Evolutionary conservation across 2,113 vertebrate genomes (phyloP), one percentile per base, ranked within the genome.

Genomic region (Eolophus roseicapilla): DNA sequence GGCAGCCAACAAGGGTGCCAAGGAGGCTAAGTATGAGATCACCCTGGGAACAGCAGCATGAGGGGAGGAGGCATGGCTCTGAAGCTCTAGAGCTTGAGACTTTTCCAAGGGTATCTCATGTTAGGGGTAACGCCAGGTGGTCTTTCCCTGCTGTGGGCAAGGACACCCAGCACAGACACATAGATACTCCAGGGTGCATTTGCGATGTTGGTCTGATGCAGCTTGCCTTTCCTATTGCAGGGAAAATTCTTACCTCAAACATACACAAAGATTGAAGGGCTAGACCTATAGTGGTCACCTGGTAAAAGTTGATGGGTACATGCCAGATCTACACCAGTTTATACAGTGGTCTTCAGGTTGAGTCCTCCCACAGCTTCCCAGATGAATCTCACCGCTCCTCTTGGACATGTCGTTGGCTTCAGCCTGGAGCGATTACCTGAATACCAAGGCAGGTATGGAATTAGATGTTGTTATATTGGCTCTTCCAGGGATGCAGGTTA

Each of bases 21-120:
- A 35, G 20, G 29, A 44, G 47, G 24, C 33, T 0, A 5, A 70
- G 17, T 39, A 12, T 2, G 4, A 68, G 41, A 49, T 47, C 31
- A 85, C 49, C 7, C 13, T 50, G 62, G 49, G 55, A 88, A 47
- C 0, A 4, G 27, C 35, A 59, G 43, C 20, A 17, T 0, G 1
- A 69, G 15, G 27, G 25, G 25, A 67, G 29, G 23, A 64, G n/a
- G 37, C 6, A n/a, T 1, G 1, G 25, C n/a, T 73, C 19, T 29
- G 21, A 35, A 50, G 33, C 33, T 59, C 57, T 59, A 15, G 33
- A 59, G 33, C 10, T 24, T 27, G 33, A 15, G 43, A 33, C 39
- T 69, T 76, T 69, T 65, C 44, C 55, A 57, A 64, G 27, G 14
- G 7, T 52, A 57, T 63, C 37, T 59, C 21, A 16, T 12, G 63